Conservation (phyloP, 2,888 invertebrate species). For the Acanthosepion esculentum region DNA sequence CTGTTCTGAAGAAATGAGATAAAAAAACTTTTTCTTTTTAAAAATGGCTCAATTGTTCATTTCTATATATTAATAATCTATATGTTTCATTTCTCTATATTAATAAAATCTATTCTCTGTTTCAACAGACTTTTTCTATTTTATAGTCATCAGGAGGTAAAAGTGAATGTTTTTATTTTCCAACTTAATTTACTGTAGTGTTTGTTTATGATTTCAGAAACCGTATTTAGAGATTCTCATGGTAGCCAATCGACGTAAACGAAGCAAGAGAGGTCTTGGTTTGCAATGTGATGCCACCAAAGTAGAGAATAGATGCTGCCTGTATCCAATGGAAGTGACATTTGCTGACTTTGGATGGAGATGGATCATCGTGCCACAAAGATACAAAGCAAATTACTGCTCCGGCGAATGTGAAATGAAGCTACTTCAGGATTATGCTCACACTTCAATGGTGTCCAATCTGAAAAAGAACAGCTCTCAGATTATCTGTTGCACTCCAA, state of each 20-base stretch:
- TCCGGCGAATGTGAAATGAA: constrained; percentile 93
- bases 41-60: no score
- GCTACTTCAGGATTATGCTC: constrained; percentile 88
- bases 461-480: constrained; percentile 82
- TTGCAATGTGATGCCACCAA: constrained; percentile 88
- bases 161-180: no score
- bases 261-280: constrained; percentile 84
- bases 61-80: no score
- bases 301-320: constrained; percentile 90
- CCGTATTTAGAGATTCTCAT: constrained; percentile 66
- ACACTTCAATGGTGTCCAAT: constrained; percentile 89
- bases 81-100: no score
- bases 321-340: constrained; percentile 93
- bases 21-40: no score
- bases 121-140: no score
- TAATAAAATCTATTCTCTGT: no score
- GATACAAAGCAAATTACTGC: constrained; percentile 96
- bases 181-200: no score
- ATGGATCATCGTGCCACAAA: constrained; percentile 96
- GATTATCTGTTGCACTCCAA: constrained; percentile 92
- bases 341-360: constrained; percentile 97
- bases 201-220: constrained; percentile 58
- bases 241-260: constrained; percentile 54
- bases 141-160: no score
- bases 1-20: no score